Evolutionary conservation across 64 coral and sea anemone species (phyloP), one percentile per base, ranked within the genome.

Genomic region (Platygyra sinensis): DNA sequence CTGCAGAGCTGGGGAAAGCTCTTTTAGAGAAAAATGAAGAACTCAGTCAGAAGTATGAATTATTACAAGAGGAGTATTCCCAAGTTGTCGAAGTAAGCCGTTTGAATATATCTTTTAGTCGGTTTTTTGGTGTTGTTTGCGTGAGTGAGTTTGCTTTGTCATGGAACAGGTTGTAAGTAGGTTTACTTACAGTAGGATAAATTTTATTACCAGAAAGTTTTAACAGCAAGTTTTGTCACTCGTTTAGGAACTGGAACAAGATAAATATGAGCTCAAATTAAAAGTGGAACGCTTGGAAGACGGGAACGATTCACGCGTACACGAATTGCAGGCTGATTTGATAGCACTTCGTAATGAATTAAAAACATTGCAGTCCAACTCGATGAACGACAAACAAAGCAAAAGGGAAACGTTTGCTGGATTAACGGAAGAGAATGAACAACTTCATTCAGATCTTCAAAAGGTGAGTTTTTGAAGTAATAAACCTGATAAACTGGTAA

Each of bases 21-120:
- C 78, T 97, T 72, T 79, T 97, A 32, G 95, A 97, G 31, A 94
- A 89, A 76, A 97, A 97, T 30, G 91, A 97, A 91, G 95, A 97
- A 79, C 75, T 97, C 18, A 72, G 77, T 19, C 92, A 93, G 87
- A 93, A 97, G 61, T 91, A 88, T 78, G 95, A 97, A 82, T 54
- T 65, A 29, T 85, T 97, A 87, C 95, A 97, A 85, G 95, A 97
- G 63, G 91, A 97, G 36, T 93, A 90, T 61, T 79, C 91, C 10
- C 88, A 94, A 74, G 87, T 77, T 87, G 85, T 80, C 10, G 95
- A 97, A 78, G 95, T 97, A 94, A 74, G 57, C 14, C 10, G 19
- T 28, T 79, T 79, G 49, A 28, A 55, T 52, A 80, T 91, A 80
- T 72, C 80, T 94, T 50, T 61, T 83, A 73, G 18, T 71, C 36